Base-by-base conservation (phyloP, 2,797 vertebrate genomes). In the Pagetopsis macropterus region DNA sequence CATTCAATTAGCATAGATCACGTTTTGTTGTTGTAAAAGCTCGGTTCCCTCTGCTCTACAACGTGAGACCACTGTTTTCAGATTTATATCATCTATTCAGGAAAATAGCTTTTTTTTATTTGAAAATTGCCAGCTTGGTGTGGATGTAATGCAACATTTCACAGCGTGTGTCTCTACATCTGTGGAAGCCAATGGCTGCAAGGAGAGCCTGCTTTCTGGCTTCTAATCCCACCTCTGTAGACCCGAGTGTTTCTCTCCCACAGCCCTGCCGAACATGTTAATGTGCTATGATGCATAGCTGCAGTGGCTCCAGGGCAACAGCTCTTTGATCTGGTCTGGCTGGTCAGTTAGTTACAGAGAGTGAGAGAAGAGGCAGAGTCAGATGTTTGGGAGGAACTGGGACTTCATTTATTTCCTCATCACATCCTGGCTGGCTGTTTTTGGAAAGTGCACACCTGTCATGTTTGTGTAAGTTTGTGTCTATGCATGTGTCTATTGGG, bases 321-420 rank as follows among this genome's bases (percentile, higher is more conserved):
- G 65, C 57, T 37, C 72, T 91, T 83, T 91, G 77, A 88, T 88
- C 78, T 81, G 79, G 80, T 54, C 79, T 82, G 81, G 90, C 60
- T 71, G 60, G 70, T 59, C 55, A 59, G 55, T 48, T 63, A 27
- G 60, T 72, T 70, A 55, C 60, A 70, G 76, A 62, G 66, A 60
- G 68, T 9, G 48, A 81, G 67, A 31, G 69, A 21, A 48, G 31
- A 33, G 56, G 40, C 21, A 17, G 50, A 61, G 64, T 81, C 80
- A 78, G 76, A 72, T 66, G 58, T 50, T 70, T 58, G 69, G 71
- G 67, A 73, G 71, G 76, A 50, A 60, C 46, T 31, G 41, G 51
- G 57, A 37, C 73, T 67, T 50, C n/a, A 66, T 48, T 76, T 65
- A 67, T 48, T 72, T 43, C 61, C 41, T 73, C 61, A 65, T 23